Evolutionary conservation across 2,797 vertebrate species (phyloP).

Genomic region (Sandelia bainsii): DNA sequence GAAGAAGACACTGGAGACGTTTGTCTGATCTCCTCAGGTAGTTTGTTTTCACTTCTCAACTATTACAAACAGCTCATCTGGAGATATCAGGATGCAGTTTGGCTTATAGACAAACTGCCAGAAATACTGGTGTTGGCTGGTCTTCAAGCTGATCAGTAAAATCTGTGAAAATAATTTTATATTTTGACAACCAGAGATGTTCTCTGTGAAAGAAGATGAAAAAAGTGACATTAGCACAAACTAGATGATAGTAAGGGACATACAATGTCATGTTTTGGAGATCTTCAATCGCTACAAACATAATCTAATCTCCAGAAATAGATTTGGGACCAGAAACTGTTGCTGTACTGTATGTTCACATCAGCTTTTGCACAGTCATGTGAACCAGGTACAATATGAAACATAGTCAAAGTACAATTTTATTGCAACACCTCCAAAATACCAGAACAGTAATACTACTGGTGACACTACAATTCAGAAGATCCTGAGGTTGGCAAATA

Average conservation of each 20-base stretch:
- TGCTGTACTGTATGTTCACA: too few relatives aligned
- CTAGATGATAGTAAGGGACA: neutral
- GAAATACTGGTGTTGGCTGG: neutral
- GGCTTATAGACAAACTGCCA: neutral
- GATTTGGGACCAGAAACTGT: too few relatives aligned
- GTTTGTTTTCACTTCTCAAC: neutral
- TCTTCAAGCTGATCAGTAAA: too few relatives aligned
- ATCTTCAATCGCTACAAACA: too few relatives aligned
- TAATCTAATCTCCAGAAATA: too few relatives aligned
- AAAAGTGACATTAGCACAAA: neutral
- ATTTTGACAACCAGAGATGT: neutral
- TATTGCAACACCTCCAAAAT: neutral
- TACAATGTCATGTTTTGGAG: too few relatives aligned
- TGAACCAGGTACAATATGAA: neutral
- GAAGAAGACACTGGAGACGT: neutral
- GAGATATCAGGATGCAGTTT: neutral
- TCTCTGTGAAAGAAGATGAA: neutral
- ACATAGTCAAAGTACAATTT: neutral
- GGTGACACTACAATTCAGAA: neutral
- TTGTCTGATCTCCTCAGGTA: neutral
- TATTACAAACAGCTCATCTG: slow-evolving; percentile 1
- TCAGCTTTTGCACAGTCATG: too few relatives aligned
- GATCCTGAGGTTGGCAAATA: neutral
- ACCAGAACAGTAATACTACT: neutral
- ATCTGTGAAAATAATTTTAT: neutral